Conservation (phyloP, 1,140 invertebrate species). For the Berghia stephanieae region DNA sequence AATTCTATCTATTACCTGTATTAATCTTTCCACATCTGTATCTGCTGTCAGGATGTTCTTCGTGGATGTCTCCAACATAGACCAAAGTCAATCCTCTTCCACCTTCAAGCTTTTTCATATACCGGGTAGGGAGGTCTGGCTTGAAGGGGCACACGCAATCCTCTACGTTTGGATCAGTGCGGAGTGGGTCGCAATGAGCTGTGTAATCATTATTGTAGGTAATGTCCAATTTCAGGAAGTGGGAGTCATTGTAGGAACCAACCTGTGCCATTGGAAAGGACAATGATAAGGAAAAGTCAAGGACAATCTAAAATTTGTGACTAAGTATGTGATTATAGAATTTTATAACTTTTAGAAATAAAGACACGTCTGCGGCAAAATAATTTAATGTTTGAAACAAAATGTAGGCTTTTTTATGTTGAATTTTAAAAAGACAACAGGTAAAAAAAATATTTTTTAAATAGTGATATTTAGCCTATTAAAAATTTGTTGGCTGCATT, state of each 20-base stretch:
- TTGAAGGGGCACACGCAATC: slow-evolving; percentile 47
- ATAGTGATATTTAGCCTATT: too few relatives aligned
- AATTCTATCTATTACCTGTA: slow-evolving; percentile 31
- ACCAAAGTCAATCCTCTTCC: slow-evolving; percentile 47
- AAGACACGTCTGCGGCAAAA: too few relatives aligned
- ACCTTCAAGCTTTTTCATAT: slow-evolving; percentile 50
- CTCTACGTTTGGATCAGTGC: slow-evolving; percentile 8
- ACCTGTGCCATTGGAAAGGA: slow-evolving; percentile 47
- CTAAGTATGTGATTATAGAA: too few relatives aligned
- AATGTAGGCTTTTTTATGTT: too few relatives aligned
- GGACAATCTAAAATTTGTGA: background rate
- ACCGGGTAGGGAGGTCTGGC: slow-evolving; percentile 50
- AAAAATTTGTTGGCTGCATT: too few relatives aligned
- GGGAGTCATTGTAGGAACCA: slow-evolving; percentile 63
- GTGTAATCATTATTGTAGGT: slow-evolving; percentile 39
- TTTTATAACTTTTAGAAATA: too few relatives aligned
- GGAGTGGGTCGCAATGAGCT: slow-evolving; percentile 19
- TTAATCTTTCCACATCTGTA: slow-evolving; percentile 54
- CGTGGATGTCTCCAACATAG: slow-evolving; percentile 58
- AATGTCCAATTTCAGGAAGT: slow-evolving; percentile 59
- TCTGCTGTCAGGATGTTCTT: slow-evolving; percentile 35
- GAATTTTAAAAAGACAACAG: too few relatives aligned
- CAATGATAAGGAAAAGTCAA: background rate
- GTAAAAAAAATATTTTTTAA: too few relatives aligned
- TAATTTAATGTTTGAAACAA: too few relatives aligned